Base-by-base conservation (phyloP, 2,888 invertebrate species). In the Smittia sp. region DNA sequence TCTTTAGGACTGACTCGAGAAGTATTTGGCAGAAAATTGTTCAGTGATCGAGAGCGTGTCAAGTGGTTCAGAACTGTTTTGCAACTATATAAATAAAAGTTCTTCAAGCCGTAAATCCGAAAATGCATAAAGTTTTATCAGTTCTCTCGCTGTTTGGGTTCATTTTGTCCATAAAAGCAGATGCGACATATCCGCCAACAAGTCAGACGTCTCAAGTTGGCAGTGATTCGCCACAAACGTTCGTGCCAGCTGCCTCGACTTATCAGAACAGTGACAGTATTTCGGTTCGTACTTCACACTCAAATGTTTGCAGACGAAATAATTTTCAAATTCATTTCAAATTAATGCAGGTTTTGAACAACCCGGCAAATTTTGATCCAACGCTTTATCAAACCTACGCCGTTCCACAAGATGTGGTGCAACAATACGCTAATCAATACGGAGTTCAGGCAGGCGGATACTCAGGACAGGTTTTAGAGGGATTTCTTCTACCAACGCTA, bases 391-490 rank as follows among this genome's bases (percentile, higher is more conserved):
- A 77, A 4, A 79, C 78, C 4, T 78, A 79, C 39, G 76, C 79
- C 41, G 76, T 81, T 6, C 79, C 81, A 4, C 80, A 82, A 1
- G 81, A 81, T 65, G 77, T 78, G 11, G 79, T 82, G 27, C 82
- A 81, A 73, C 79, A 81, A 46, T 83, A 82, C 75, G 76, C 81
- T 6, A 80, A 76, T 66, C 79, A 80, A 74, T 82, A 80, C 73
- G 80, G 79, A 7, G 7, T 11, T 38, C n/a, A n/a, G n/a, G n/a
- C n/a, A n/a, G 69, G 75, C 1, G 78, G 81, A 1, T 81, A 80
- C 75, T 78, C 79, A 13, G 79, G 82, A 18, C 82, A 82, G 76
- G 81, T 52, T 46, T 84, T 83, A 74, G 84, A 84, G 75, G 83
- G 83, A 22, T 84, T 81, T 74, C 77, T 83, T 38, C 79, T 83